A percentile compares a stretch with the other conserved stretches of the same genome.
These are phyloP conservation scores for Scotopteryx bipunctaria DNA, from an alignment of 2,888 invertebrate species.

Conservation along the genomic window DNA sequence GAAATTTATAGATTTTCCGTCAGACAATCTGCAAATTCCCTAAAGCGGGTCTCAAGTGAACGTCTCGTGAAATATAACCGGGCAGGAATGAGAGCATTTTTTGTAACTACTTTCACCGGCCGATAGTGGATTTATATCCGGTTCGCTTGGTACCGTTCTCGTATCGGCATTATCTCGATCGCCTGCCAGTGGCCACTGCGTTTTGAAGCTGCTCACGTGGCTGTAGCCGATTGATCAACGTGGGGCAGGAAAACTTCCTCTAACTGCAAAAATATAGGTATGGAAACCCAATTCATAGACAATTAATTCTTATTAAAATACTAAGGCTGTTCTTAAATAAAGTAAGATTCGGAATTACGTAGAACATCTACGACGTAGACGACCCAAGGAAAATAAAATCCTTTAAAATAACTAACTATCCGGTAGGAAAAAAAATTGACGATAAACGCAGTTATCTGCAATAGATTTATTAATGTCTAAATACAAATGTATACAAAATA, in stretches of 20 bases:
- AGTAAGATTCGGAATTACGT: not conserved
- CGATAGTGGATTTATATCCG: constrained; percentile 78
- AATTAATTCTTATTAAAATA: no score
- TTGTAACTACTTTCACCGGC: constrained; percentile 82
- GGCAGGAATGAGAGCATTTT: constrained; percentile 82
- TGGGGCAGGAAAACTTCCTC: not conserved
- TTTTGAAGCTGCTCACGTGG: constrained; percentile 28
- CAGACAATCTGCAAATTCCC: constrained; percentile 28
- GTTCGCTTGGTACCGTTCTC: constrained; percentile 69
- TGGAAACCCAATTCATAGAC: no score
- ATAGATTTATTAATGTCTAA: no score
- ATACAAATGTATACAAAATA: no score
- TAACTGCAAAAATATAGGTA: no score
- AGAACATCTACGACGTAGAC: constrained; percentile 12
- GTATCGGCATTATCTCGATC: constrained; percentile 43
- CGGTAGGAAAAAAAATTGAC: not conserved
- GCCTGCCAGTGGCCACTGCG: constrained; percentile 26
- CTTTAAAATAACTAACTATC: not conserved
- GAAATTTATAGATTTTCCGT: constrained; percentile 3
- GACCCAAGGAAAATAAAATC: not conserved
- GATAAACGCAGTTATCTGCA: no score
- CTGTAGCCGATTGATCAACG: constrained; percentile 5
- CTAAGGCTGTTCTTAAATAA: not conserved
- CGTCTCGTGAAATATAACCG: constrained; percentile 79
- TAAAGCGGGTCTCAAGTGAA: constrained; percentile 62